Base-by-base conservation (phyloP, 2,797 vertebrate species). In the Oceanodroma leucorhoa region DNA sequence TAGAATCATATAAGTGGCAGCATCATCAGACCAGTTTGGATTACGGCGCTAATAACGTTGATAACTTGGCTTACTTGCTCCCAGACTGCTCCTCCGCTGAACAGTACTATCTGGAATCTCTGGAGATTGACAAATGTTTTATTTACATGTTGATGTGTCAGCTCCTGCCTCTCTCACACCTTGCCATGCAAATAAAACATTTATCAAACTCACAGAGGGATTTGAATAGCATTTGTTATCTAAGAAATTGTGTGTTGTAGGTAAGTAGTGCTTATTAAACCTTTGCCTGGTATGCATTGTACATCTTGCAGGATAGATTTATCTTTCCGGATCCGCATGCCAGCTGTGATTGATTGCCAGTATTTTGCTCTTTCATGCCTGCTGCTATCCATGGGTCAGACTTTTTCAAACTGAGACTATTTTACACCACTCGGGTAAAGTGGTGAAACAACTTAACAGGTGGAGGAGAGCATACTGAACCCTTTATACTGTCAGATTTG, bases 61-160 rank as follows among this genome's bases (percentile, higher is more conserved):
- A 65, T 40, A 89, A 62, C 20, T 66, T 64, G 17, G 6, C 2
- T 78, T 41, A 61, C 40, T 19, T 82, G 55, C 27, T 84, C 40
- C 51, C 57, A 81, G 12, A 30, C n/a, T 66, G 41, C 24, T 81
- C 30, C 48, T 91, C 61, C 2, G 1, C 29, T 80, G 43, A 72
- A n/a, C 6, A 65, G 7, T 15, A 27, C 48, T 50, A 34, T 20
- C 29, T 34, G 69, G 50, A 92, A 87, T 72, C 50, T 58, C 77
- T 76, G 29, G 13, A 87, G n/a, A 76, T 36, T 62, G 51, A 83
- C 32, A 79, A 70, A 90, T 65, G 10, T 62, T 95, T 83, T 89
- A 32, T 85, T 86, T 48, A 73, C 48, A 55, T 53, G 50, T 36
- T 87, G 67, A 87, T 82, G n/a, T 60, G 51, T 67, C 81, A 87